Base-by-base conservation (phyloP, 1,140 invertebrate species). In the Calephelis virginiensis region DNA sequence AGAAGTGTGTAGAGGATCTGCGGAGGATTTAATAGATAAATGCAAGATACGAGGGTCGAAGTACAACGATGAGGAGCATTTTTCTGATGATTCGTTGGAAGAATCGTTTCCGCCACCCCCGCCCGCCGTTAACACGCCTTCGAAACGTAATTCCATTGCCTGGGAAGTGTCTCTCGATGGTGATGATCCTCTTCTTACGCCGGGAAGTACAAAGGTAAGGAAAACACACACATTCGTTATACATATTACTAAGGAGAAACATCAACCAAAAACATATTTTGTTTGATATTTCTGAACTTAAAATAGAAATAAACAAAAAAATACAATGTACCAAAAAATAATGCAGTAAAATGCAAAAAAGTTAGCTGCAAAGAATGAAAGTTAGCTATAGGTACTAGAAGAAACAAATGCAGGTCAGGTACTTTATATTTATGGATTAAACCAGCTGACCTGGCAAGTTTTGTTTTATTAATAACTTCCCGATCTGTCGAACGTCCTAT, bases 81-180 rank as follows among this genome's bases (percentile, higher is more conserved):
- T 96, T 81, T 96, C 96, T 6, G 96, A 97, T 82, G 96, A 97
- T 82, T 96, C 95, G 5, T 81, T 96, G 60, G 96, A 97, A 82
- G 95, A 95, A 76, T 92, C 94, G 70, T 93, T 95, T 62, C 93
- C 94, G 9, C 93, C 87, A 61, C 92, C 86, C 75, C 92, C 90
- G 78, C 92, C 92, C 68, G 92, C 91, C 71, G 90, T 78, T 66
- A 85, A 84, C 49, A 93, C 92, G 68, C 92, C 92, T 73, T 94
- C 93, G 78, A 96, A 96, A 87, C 93, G 95, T 70, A 94, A 94
- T 75, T 95, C 95, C 73, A 96, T 96, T 53, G 95, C 95, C 63
- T 96, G 95, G 95, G 95, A 96, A 91, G 96, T 97, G 45, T 94
- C 95, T 60, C 92, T 97, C 64, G 94, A 94, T 82, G 93, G 93